Percentiles rank a stretch among this genome's conserved stretches.
These are phyloP conservation scores for Hippocampus guttulatus DNA, from an alignment of 2,113 vertebrate species.

Conservation along the genomic window DNA sequence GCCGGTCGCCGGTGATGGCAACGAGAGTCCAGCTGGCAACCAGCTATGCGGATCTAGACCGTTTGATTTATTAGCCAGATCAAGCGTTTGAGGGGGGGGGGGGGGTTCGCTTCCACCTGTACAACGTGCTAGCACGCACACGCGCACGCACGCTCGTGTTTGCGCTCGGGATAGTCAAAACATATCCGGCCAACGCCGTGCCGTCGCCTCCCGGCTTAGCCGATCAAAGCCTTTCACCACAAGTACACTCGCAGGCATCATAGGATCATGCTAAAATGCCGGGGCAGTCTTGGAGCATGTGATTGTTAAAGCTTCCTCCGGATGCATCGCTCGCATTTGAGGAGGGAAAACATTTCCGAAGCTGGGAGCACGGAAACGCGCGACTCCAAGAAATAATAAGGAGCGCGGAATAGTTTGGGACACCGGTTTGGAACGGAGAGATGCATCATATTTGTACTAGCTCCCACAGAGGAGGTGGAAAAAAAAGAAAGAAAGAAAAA, in stretches of 20 bases:
- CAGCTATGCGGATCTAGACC: too few relatives aligned
- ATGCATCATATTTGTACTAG: constrained; percentile 44
- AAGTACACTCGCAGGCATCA: constrained; percentile 24
- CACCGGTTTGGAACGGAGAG: constrained; percentile 40
- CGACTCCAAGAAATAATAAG: constrained; percentile 17
- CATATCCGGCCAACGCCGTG: constrained; percentile 14
- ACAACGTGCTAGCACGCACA: not conserved
- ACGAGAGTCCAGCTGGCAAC: too few relatives aligned
- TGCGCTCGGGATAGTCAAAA: constrained; percentile 26
- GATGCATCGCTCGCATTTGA: constrained; percentile 38
- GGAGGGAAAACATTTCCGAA: constrained; percentile 41
- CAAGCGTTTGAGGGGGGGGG: too few relatives aligned
- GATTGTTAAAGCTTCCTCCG: constrained; percentile 29
- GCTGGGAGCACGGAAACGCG: constrained; percentile 27
- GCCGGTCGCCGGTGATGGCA: too few relatives aligned
- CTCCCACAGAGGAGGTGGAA: constrained; percentile 25
- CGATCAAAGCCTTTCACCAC: constrained; percentile 45
- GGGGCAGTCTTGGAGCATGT: constrained; percentile 25
- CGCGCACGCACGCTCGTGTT: constrained; percentile 9
- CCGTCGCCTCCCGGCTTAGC: constrained; percentile 24
- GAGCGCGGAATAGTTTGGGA: constrained; percentile 33
- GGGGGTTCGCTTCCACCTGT: constrained; percentile 7
- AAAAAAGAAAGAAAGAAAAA: not conserved
- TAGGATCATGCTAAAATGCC: constrained; percentile 37
- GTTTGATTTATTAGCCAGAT: too few relatives aligned